A percentile compares a stretch with the other conserved stretches of the same genome.
phyloP scores from a whole-genome alignment of 2,113 vertebrate genomes.

The Piprites chloris region DNA sequence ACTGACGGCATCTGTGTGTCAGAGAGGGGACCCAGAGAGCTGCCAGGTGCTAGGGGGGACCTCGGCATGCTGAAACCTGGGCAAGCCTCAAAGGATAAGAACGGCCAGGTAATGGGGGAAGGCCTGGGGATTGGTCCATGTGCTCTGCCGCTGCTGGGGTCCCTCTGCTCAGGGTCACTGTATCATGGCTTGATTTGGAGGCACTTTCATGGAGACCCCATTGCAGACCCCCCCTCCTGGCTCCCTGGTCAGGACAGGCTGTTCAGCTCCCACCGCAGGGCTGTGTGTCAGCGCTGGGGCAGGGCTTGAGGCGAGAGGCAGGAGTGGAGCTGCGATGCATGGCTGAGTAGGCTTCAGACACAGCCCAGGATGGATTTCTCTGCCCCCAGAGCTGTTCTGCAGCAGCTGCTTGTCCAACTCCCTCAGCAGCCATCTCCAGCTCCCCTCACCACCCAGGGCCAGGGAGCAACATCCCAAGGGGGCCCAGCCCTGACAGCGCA shows the following conservation, averaged over 20 bases:
- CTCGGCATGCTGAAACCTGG: constrained; percentile 74
- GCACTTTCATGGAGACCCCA: neutral
- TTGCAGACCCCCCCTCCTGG: neutral
- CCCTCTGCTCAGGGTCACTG: neutral
- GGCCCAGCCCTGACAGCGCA: neutral
- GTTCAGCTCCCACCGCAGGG: fast-evolving
- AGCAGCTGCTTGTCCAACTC: fast-evolving
- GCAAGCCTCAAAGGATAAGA: constrained; percentile 59
- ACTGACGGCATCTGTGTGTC: constrained; percentile 43
- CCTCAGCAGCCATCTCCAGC: fast-evolving
- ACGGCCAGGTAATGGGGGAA: constrained; percentile 52
- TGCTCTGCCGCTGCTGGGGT: neutral
- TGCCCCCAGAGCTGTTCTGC: neutral
- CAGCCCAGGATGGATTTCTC: neutral
- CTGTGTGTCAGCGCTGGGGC: neutral
- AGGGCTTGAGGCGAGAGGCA: neutral
- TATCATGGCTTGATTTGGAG: neutral
- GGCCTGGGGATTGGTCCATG: fast-evolving
- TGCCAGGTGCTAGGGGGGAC: constrained; percentile 75
- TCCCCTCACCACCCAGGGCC: neutral
- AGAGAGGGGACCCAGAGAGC: constrained; percentile 75
- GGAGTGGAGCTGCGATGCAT: fast-evolving
- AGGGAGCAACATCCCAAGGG: fast-evolving
- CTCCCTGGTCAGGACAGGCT: neutral
- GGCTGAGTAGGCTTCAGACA: neutral